Percentiles rank a stretch among this genome's conserved stretches.
Evolutionary conservation across 2,113 vertebrate genomes (phyloP).

Genomic region (Python bivittatus): DNA sequence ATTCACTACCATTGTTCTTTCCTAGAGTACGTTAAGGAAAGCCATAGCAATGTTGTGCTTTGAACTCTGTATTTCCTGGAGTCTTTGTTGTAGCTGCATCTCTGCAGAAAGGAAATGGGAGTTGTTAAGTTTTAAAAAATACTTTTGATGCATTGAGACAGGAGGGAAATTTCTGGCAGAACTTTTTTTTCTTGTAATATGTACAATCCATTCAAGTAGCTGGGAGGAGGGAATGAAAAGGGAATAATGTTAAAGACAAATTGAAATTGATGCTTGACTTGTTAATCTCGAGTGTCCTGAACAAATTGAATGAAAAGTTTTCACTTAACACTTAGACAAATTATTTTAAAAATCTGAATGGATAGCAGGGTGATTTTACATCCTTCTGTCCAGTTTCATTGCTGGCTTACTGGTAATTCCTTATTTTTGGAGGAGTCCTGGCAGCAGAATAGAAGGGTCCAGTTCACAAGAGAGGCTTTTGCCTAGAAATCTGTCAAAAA

Average conservation of each 20-base stretch:
- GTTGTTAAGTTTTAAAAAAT: conserved; percentile 9
- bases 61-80: not conserved
- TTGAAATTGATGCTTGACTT: conserved; percentile 54
- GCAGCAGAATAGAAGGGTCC: conserved; percentile 44
- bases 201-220: conserved; percentile 37
- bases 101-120: conserved; percentile 39
- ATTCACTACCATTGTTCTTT: not conserved
- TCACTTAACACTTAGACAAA: conserved; percentile 54
- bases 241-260: conserved; percentile 51
- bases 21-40: not conserved
- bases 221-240: conserved; percentile 52
- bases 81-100: conserved; percentile 32
- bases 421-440: conserved; percentile 39
- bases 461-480: conserved; percentile 38
- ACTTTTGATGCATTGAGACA: not conserved
- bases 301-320: conserved; percentile 60
- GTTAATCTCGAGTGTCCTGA: conserved; percentile 54
- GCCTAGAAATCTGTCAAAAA: conserved; percentile 38
- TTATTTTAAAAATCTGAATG: conserved; percentile 56
- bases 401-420: conserved; percentile 60
- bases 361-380: conserved; percentile 53
- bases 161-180: conserved; percentile 23
- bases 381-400: conserved; percentile 60
- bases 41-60: not conserved
- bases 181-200: conserved; percentile 23